Conservation (phyloP, 64 coral and sea anemone genomes). For the Hydrozoanthus tunicans region DNA sequence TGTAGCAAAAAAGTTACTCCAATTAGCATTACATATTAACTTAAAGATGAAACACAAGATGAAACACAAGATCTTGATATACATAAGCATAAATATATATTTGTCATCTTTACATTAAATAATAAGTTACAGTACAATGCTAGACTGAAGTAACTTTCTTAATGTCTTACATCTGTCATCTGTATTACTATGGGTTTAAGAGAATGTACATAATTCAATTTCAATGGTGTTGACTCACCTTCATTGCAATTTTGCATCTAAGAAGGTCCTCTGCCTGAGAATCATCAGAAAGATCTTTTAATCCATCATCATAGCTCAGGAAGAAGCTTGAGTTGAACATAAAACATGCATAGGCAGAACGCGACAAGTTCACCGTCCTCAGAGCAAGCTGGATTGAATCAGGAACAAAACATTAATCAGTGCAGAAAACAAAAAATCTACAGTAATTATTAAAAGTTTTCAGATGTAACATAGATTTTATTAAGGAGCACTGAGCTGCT, state of each 20-base stretch:
- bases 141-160: too few relatives aligned
- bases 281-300: slow-evolving; percentile 57
- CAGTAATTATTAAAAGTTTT: neutral
- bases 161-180: too few relatives aligned
- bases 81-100: too few relatives aligned
- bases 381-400: slow-evolving; percentile 74
- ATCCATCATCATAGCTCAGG: slow-evolving; percentile 87
- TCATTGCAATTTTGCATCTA: slow-evolving; percentile 47
- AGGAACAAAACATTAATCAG: neutral
- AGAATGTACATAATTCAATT: too few relatives aligned
- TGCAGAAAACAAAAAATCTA: neutral
- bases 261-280: slow-evolving; percentile 78
- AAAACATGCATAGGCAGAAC: slow-evolving; percentile 98
- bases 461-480: neutral
- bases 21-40: too few relatives aligned
- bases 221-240: too few relatives aligned
- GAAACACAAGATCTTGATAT: too few relatives aligned
- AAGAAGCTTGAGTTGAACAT: slow-evolving; percentile 95
- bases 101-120: too few relatives aligned
- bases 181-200: too few relatives aligned
- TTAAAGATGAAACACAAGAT: too few relatives aligned
- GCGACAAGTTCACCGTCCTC: slow-evolving; percentile 91
- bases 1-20: too few relatives aligned
- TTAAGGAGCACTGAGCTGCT: neutral
- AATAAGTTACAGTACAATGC: too few relatives aligned